Evolutionary conservation across 2,113 vertebrate genomes (phyloP).

Genomic region (Dissostichus mawsoni): DNA sequence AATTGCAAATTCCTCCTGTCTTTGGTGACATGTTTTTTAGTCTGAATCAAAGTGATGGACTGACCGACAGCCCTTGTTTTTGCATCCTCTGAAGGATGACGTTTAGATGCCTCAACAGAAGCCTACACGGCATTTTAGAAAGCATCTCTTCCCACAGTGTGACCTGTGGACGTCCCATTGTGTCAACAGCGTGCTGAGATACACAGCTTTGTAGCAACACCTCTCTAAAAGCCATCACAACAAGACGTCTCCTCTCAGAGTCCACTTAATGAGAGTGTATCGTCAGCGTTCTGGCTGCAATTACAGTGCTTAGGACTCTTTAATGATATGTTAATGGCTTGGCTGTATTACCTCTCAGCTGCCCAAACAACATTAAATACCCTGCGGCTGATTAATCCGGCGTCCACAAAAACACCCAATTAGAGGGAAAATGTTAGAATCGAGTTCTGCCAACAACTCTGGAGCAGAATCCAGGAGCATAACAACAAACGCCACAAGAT

Average conservation of each 20-base stretch:
- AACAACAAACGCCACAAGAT: conserved; percentile 4
- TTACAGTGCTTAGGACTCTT: conserved; percentile 74
- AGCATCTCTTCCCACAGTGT: conserved; percentile 41
- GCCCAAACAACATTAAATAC: conserved; percentile 82
- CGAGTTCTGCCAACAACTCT: conserved; percentile 59
- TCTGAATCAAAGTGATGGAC: background rate
- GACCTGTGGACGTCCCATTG: conserved; percentile 56
- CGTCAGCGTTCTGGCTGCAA: conserved; percentile 79
- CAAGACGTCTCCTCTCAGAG: conserved; percentile 57
- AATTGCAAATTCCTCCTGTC: background rate
- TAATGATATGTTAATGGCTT: conserved; percentile 83
- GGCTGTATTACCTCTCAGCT: conserved; percentile 80
- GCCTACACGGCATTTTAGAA: conserved; percentile 44
- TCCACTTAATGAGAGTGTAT: conserved; percentile 77
- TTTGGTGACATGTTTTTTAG: background rate
- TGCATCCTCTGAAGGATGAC: conserved; percentile 1
- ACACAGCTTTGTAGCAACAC: conserved; percentile 55
- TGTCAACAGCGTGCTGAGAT: conserved; percentile 63
- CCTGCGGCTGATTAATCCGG: conserved; percentile 77
- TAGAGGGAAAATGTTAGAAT: conserved; percentile 70
- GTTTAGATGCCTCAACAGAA: conserved; percentile 14
- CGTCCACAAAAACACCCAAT: conserved; percentile 75
- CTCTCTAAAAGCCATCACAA: conserved; percentile 69
- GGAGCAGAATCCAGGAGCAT: conserved; percentile 26
- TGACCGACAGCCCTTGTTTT: background rate